phyloP scores from a whole-genome alignment of 1,140 invertebrate species.

The Lysiphlebus fabarum region DNA sequence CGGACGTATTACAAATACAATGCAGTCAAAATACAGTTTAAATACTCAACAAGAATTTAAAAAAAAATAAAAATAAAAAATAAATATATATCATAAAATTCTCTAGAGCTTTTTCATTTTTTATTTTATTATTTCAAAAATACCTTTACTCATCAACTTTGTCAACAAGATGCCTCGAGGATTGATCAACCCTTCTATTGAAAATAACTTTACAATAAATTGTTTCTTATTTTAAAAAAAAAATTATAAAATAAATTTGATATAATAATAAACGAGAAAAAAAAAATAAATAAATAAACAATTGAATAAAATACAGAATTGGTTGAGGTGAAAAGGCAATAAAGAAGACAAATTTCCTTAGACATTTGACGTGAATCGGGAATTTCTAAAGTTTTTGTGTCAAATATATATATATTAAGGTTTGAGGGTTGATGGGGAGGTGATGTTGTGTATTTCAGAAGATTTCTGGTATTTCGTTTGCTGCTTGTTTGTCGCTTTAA shows the following conservation, averaged over 20 bases:
- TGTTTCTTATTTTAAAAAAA: constrained; percentile 5
- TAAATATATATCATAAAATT: not conserved
- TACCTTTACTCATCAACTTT: constrained; percentile 6
- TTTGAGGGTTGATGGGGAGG: not conserved
- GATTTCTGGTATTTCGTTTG: constrained; percentile 18
- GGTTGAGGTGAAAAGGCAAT: not conserved
- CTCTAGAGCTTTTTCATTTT: constrained; percentile 1
- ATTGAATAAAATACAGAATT: not conserved
- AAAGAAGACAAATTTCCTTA: constrained; percentile 15
- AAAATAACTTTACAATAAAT: constrained; percentile 4
- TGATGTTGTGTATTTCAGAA: not conserved
- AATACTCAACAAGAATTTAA: not conserved
- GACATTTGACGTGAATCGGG: constrained; percentile 10
- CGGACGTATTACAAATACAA: constrained; percentile 38
- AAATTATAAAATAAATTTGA: constrained; percentile 6
- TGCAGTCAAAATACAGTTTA: constrained; percentile 1
- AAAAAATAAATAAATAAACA: too few relatives aligned
- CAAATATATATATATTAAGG: not conserved
- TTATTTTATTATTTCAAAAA: not conserved
- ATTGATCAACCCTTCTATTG: constrained; percentile 14
- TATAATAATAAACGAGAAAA: constrained; percentile 8
- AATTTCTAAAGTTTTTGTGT: not conserved
- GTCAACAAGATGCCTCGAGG: constrained; percentile 12
- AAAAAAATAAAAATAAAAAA: not conserved
- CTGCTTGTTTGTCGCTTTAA: constrained; percentile 20